These are phyloP conservation scores for Cetonia aurata DNA, from an alignment of 2,888 invertebrate species.

Conservation along the genomic window DNA sequence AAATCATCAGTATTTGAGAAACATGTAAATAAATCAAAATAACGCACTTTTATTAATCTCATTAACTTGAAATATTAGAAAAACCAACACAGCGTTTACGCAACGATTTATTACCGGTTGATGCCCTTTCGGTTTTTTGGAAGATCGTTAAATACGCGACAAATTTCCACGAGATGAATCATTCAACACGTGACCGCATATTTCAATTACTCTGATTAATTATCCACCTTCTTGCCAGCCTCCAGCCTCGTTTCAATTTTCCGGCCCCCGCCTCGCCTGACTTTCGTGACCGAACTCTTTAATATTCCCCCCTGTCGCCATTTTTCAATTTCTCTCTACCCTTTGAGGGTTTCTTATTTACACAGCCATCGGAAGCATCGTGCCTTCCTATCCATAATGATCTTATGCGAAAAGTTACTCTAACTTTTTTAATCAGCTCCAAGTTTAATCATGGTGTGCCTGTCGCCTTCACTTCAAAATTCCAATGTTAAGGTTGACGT, in stretches of 20 bases:
- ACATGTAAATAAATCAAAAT: too few species aligned
- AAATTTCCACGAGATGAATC: constrained; percentile 43
- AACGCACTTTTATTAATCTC: too few species aligned
- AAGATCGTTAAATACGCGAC: constrained; percentile 36
- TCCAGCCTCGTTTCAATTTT: constrained; percentile 55
- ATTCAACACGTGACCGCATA: constrained; percentile 44
- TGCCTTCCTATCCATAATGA: constrained; percentile 56
- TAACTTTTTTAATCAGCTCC: constrained; percentile 61
- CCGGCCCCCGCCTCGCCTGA: constrained; percentile 28
- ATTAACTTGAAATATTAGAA: not conserved
- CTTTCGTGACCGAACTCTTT: constrained; percentile 57
- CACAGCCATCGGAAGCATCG: constrained; percentile 52
- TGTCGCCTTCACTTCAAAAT: constrained; percentile 20
- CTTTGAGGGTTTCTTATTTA: constrained; percentile 60
- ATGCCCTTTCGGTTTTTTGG: constrained; percentile 2
- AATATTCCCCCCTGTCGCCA: constrained; percentile 57
- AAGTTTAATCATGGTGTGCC: constrained; percentile 59
- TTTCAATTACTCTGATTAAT: constrained; percentile 55
- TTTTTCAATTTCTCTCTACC: constrained; percentile 59
- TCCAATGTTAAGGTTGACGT: constrained; percentile 37
- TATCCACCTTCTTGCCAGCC: constrained; percentile 46
- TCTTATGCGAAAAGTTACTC: constrained; percentile 60
- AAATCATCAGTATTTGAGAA: too few species aligned
- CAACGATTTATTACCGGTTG: not conserved
- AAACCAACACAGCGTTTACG: not conserved